Evolutionary conservation across 2,797 vertebrate species (phyloP), one percentile per base, ranked within the genome.

Genomic region (Mionectes olivaceus): DNA sequence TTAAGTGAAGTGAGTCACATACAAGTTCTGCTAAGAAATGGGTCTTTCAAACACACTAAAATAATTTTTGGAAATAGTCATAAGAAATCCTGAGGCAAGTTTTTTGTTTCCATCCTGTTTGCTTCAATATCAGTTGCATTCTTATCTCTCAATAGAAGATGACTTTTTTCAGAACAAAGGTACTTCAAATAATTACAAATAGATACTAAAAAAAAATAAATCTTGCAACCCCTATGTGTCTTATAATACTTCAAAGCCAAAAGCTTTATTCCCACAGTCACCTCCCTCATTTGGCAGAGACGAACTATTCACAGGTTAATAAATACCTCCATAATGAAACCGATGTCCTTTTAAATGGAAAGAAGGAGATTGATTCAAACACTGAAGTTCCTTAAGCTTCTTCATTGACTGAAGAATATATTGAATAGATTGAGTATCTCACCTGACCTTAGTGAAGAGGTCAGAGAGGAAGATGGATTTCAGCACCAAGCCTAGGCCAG

Each of bases 371-470:
- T 83, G 49, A 91, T 87, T 91, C 24, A 91, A 91, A 68, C 39
- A 55, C 61, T 81, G 60, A 89, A 91, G 82, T 83, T 93, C 39
- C 46, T 96, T 94, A 93, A 77, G 65, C 50, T 78, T 83, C 30
- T 93, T 89, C 76, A 90, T 83, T 94, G 87, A 86, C 57, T 71
- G 61, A 75, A 92, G 79, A 83, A 88, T 78, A 81, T 83, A 64
- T 49, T 81, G 64, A 64, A 83, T 44, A 78, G 63, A 85, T 60
- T 83, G 53, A 88, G 57, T 77, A 61, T 65, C 41, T 83, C 75
- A 61, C 30, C n/a, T 87, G 71, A 89, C 79, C 78, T 94, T 75
- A 83, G 39, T 41, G 71, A 74, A 88, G 33, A 80, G 11, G 56
- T 59, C 17, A 47, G 30, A 67, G 35, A 52, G 23, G 39, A 19